phyloP scores from a whole-genome alignment of 2,113 vertebrate genomes.

The Odontesthes bonariensis region DNA sequence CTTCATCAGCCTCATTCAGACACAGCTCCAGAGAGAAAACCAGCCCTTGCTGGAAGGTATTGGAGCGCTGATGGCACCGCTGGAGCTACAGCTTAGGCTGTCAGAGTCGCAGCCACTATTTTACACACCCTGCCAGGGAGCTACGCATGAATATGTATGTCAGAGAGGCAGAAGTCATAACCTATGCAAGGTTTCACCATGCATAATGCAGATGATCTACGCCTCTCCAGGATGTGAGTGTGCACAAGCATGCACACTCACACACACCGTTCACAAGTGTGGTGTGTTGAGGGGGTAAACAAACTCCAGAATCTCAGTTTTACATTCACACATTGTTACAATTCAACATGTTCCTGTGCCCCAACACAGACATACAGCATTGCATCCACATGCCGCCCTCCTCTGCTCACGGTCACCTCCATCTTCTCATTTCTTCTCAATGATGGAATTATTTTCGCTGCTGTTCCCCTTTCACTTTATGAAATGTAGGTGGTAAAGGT shows the following conservation, averaged over 20 bases:
- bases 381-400: constrained; percentile 16
- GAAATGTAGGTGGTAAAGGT: constrained; percentile 9
- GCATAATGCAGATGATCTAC: constrained; percentile 82
- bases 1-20: constrained; percentile 66
- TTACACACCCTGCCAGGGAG: constrained; percentile 78
- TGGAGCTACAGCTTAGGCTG: constrained; percentile 62
- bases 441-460: not conserved
- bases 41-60: constrained; percentile 48
- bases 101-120: constrained; percentile 75
- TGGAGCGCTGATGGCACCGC: constrained; percentile 51
- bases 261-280: constrained; percentile 49
- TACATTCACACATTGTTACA: constrained; percentile 43
- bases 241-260: constrained; percentile 21
- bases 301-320: constrained; percentile 62
- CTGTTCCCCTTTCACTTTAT: constrained; percentile 5
- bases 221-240: constrained; percentile 67
- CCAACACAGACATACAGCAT: constrained; percentile 5
- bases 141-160: constrained; percentile 81
- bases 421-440: not conserved
- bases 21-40: constrained; percentile 38
- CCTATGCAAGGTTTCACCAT: constrained; percentile 83
- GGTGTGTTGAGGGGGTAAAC: constrained; percentile 72
- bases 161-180: constrained; percentile 78
- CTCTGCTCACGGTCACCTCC: not conserved
- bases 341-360: constrained; percentile 36